Conservation (phyloP, 2,888 invertebrate species). For the Mythimna ferrago region DNA sequence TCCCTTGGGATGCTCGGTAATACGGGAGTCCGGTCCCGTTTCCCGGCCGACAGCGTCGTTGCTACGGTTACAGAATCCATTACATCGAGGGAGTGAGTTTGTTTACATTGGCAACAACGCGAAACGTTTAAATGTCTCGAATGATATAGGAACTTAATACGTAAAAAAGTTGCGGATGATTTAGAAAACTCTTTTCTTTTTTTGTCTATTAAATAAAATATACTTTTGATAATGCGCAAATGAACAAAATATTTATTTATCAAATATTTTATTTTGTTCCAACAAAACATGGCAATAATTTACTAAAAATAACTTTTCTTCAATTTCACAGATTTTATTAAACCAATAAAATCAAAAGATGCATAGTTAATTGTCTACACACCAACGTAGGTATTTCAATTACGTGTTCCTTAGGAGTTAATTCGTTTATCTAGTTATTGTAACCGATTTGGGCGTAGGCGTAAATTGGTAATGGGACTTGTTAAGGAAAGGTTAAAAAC, state of each 20-base stretch:
- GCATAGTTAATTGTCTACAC: slow-evolving; percentile 22
- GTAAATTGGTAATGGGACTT: slow-evolving; percentile 49
- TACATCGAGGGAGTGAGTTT: slow-evolving; percentile 6
- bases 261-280: slow-evolving; percentile 1
- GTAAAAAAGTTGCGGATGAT: background rate
- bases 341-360: slow-evolving; percentile 37
- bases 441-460: slow-evolving; percentile 47
- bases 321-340: slow-evolving; percentile 18
- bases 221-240: background rate
- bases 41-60: slow-evolving; percentile 33
- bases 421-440: slow-evolving; percentile 34
- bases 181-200: background rate
- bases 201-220: background rate
- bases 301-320: background rate
- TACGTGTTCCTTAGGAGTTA: slow-evolving; percentile 24
- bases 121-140: background rate
- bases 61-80: slow-evolving; percentile 55
- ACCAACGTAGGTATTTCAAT: slow-evolving; percentile 50
- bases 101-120: background rate
- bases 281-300: background rate
- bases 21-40: slow-evolving; percentile 52
- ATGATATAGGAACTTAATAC: background rate
- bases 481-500: slow-evolving; percentile 46
- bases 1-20: slow-evolving; percentile 74
- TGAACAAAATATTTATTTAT: background rate